These are phyloP conservation scores for Tinamus major DNA, from an alignment of 2,797 vertebrate genomes.

Conservation along the genomic window DNA sequence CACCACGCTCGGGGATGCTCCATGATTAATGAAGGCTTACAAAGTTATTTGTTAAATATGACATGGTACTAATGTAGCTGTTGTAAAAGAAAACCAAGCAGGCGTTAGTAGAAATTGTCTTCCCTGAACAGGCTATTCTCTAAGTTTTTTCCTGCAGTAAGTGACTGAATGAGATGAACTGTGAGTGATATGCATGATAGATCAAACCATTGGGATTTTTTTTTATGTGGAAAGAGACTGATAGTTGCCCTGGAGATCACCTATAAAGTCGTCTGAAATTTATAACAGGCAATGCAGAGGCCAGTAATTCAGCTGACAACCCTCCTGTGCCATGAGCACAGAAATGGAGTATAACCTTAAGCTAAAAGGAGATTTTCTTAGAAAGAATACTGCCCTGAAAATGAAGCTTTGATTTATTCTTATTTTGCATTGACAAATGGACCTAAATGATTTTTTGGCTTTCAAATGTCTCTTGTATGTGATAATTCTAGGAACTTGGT, in stretches of 20 bases:
- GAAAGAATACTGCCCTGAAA: not conserved
- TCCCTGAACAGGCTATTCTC: not conserved
- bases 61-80: slow-evolving; percentile 36
- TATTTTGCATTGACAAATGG: not conserved
- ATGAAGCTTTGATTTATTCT: not conserved
- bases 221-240: not conserved
- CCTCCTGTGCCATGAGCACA: not conserved
- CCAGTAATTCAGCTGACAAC: not conserved
- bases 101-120: not conserved
- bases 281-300: not conserved
- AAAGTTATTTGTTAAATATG: slow-evolving; percentile 67
- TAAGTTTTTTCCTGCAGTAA: not conserved
- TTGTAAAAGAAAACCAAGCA: slow-evolving; percentile 7
- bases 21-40: slow-evolving; percentile 69
- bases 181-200: not conserved
- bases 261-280: not conserved
- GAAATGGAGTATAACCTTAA: not conserved
- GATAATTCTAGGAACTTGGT: not conserved
- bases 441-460: not conserved
- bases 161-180: not conserved
- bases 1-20: slow-evolving; percentile 59
- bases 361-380: not conserved
- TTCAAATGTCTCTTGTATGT: not conserved
- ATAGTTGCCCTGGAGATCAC: not conserved
- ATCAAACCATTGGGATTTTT: not conserved